Evolutionary conservation across 2,888 invertebrate genomes (phyloP).

Genomic region (Artemia sinica): DNA sequence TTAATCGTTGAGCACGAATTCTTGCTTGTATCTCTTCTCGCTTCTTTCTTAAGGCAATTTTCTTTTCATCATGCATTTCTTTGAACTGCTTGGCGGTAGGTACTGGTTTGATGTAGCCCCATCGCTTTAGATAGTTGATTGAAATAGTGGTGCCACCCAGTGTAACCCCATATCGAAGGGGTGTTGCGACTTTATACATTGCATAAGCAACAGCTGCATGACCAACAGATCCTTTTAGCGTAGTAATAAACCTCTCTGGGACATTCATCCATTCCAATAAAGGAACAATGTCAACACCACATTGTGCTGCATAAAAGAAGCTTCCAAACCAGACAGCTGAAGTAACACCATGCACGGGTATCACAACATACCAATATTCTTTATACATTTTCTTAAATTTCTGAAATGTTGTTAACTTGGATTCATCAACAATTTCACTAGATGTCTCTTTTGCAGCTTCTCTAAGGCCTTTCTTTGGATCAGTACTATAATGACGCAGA

Average conservation of each 20-base stretch:
- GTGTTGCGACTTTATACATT: conserved; percentile 81
- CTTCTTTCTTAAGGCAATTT: conserved; percentile 33
- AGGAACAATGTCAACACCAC: conserved; percentile 75
- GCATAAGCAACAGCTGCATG: conserved; percentile 75
- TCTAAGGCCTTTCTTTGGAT: too few species aligned
- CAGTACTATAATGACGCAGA: too few species aligned
- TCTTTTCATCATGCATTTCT: conserved; percentile 44
- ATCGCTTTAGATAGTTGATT: conserved; percentile 57
- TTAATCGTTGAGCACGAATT: conserved; percentile 15
- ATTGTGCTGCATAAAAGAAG: conserved; percentile 68
- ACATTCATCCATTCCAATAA: conserved; percentile 57
- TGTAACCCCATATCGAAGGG: conserved; percentile 77
- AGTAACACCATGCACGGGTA: conserved; percentile 79
- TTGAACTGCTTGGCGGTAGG: conserved; percentile 46
- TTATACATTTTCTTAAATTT: conserved; percentile 78
- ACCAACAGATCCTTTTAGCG: conserved; percentile 64
- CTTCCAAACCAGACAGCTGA: conserved; percentile 72
- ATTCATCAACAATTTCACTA: not conserved
- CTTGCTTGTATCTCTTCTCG: conserved; percentile 27
- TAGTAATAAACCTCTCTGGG: conserved; percentile 56
- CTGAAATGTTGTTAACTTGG: conserved; percentile 48
- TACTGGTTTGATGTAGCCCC: conserved; percentile 68
- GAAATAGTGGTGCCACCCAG: conserved; percentile 67
- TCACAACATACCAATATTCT: conserved; percentile 87
- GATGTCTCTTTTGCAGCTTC: not conserved